phyloP scores from a whole-genome alignment of 1,140 invertebrate genomes.

The Drosophila lini region DNA sequence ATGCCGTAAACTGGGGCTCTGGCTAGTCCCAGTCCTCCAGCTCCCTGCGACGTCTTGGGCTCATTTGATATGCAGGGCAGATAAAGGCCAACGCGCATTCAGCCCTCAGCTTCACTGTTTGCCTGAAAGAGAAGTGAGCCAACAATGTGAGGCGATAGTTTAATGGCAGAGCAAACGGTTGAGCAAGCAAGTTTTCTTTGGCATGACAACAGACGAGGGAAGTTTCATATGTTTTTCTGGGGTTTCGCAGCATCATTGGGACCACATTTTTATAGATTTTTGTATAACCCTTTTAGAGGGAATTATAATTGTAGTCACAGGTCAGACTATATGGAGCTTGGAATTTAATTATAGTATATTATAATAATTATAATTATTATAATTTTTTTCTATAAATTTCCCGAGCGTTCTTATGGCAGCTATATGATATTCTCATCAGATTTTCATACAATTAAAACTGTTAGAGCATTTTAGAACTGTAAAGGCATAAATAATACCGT shows the following conservation, averaged over 20 bases:
- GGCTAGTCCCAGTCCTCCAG: constrained; percentile 8
- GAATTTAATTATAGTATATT: no score
- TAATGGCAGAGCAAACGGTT: constrained; percentile 62
- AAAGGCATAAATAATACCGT: no score
- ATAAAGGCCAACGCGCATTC: constrained; percentile 79
- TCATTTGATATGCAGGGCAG: constrained; percentile 79
- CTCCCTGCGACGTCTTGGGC: constrained; percentile 48
- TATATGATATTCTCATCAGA: no score
- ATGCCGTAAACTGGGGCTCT: constrained; percentile 64
- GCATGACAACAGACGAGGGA: constrained; percentile 14
- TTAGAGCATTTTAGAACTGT: no score
- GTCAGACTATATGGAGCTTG: background rate
- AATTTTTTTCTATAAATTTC: no score
- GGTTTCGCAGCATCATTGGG: background rate
- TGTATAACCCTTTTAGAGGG: background rate
- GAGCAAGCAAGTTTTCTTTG: constrained; percentile 48
- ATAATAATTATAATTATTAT: no score
- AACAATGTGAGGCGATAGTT: constrained; percentile 23
- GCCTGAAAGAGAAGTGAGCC: constrained; percentile 26
- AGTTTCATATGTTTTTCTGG: constrained; percentile 2
- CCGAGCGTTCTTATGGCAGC: no score
- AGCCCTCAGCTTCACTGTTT: constrained; percentile 43
- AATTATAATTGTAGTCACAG: constrained; percentile 50
- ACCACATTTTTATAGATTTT: no score
- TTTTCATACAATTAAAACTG: no score